These are phyloP conservation scores for Acanthis flammea DNA, from an alignment of 2,797 vertebrate genomes.

Conservation along the genomic window DNA sequence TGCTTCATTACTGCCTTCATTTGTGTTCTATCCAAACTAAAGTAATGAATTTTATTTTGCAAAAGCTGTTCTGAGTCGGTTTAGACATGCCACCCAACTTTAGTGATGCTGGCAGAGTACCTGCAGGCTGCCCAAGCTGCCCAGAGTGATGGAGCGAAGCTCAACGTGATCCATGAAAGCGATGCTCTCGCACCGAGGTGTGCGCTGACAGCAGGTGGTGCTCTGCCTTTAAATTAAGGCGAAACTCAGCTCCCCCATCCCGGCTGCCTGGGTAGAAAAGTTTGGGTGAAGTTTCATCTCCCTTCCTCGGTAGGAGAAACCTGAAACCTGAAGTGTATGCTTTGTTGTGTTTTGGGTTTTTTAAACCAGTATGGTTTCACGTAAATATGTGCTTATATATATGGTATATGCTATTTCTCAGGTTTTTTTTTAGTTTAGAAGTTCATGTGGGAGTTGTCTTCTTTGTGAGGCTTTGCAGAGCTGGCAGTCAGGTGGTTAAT, in stretches of 20 bases:
- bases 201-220: constrained; percentile 19
- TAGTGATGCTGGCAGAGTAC: too few species aligned
- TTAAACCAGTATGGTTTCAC: background rate
- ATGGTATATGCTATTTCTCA: background rate
- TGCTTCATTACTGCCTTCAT: background rate
- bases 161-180: rapidly evolving
- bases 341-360: background rate
- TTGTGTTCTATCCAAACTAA: background rate
- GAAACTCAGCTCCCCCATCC: background rate
- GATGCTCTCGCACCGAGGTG: background rate
- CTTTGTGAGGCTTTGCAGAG: background rate
- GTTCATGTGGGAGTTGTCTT: background rate
- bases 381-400: background rate
- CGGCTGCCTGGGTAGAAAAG: rapidly evolving
- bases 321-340: background rate
- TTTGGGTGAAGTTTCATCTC: background rate
- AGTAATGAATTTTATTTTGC: background rate
- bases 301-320: background rate
- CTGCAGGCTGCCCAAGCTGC: background rate
- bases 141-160: rapidly evolving
- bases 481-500: background rate
- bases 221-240: background rate
- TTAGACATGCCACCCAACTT: background rate
- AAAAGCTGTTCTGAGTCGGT: background rate
- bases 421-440: background rate